Evolutionary conservation across 1,140 invertebrate genomes (phyloP).

Genomic region (Drosophila hydei): DNA sequence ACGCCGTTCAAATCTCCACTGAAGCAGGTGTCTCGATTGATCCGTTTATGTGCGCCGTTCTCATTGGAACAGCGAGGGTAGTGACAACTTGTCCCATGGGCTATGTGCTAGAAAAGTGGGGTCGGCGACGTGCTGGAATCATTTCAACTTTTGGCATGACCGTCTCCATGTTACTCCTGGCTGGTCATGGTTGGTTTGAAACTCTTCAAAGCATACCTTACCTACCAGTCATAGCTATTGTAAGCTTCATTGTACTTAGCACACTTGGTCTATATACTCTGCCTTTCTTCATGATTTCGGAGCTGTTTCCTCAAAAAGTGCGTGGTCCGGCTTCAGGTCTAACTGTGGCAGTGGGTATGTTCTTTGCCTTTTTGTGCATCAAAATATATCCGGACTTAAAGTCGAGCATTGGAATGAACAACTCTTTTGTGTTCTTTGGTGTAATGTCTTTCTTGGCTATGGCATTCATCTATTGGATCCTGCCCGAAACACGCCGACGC

Average conservation of each 20-base stretch:
- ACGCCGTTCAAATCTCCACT: constrained; percentile 87
- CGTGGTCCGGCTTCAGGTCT: constrained; percentile 88
- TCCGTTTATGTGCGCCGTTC: constrained; percentile 86
- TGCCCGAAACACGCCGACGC: constrained; percentile 93
- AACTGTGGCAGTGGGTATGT: constrained; percentile 88
- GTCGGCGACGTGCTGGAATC: constrained; percentile 86
- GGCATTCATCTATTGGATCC: constrained; percentile 87
- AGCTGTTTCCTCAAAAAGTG: constrained; percentile 88
- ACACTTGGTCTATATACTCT: constrained; percentile 87
- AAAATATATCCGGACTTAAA: constrained; percentile 89
- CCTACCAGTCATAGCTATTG: constrained; percentile 85
- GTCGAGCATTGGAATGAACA: constrained; percentile 85
- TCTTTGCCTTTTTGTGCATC: constrained; percentile 89
- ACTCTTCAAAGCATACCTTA: constrained; percentile 54
- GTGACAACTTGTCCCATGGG: constrained; percentile 85
- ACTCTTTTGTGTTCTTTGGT: constrained; percentile 90
- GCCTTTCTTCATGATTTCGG: constrained; percentile 91
- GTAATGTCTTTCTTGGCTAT: constrained; percentile 87
- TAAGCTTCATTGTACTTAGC: constrained; percentile 87
- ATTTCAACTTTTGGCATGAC: constrained; percentile 87
- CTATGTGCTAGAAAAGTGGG: constrained; percentile 85
- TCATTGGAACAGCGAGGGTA: constrained; percentile 86
- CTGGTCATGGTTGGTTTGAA: constrained; percentile 73
- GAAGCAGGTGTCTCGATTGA: constrained; percentile 86
- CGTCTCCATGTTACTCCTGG: constrained; percentile 85